phyloP scores from a whole-genome alignment of 2,888 invertebrate species.

The Abscondita cerata region DNA sequence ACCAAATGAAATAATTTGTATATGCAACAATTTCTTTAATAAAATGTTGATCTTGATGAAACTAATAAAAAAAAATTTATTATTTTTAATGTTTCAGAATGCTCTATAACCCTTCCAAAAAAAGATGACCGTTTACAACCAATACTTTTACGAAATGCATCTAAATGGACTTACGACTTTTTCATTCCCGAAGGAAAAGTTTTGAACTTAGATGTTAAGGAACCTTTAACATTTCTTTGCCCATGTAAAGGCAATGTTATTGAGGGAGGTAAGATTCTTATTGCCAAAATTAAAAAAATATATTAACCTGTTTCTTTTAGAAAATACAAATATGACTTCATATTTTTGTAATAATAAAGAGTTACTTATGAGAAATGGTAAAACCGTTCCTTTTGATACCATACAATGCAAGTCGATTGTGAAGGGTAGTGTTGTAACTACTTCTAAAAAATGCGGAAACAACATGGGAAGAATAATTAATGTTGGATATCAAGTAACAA shows the following conservation, averaged over 20 bases:
- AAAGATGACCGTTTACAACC: slow-evolving; percentile 41
- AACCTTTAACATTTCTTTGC: slow-evolving; percentile 46
- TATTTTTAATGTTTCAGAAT: slow-evolving; percentile 17
- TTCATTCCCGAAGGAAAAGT: slow-evolving; percentile 44
- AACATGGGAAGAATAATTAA: slow-evolving; percentile 44
- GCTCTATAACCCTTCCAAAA: slow-evolving; percentile 21
- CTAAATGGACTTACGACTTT: slow-evolving; percentile 37
- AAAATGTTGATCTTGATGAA: too few relatives aligned
- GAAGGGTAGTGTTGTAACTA: slow-evolving; percentile 46
- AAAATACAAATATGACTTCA: slow-evolving; percentile 43
- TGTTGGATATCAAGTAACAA: slow-evolving; percentile 48
- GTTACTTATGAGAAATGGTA: slow-evolving; percentile 40
- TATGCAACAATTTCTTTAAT: too few relatives aligned
- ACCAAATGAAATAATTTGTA: too few relatives aligned
- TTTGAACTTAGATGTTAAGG: slow-evolving; percentile 39
- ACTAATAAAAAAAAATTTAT: too few relatives aligned
- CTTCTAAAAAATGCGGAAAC: slow-evolving; percentile 47
- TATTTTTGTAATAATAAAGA: slow-evolving; percentile 44
- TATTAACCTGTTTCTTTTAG: background rate
- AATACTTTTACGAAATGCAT: slow-evolving; percentile 42
- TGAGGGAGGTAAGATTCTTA: slow-evolving; percentile 43
- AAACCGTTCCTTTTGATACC: slow-evolving; percentile 41
- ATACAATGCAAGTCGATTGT: slow-evolving; percentile 47
- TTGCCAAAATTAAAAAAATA: background rate
- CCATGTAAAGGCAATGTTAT: slow-evolving; percentile 47